These are phyloP conservation scores for Tenthredo livida DNA, from an alignment of 2,888 invertebrate species.

Conservation along the genomic window DNA sequence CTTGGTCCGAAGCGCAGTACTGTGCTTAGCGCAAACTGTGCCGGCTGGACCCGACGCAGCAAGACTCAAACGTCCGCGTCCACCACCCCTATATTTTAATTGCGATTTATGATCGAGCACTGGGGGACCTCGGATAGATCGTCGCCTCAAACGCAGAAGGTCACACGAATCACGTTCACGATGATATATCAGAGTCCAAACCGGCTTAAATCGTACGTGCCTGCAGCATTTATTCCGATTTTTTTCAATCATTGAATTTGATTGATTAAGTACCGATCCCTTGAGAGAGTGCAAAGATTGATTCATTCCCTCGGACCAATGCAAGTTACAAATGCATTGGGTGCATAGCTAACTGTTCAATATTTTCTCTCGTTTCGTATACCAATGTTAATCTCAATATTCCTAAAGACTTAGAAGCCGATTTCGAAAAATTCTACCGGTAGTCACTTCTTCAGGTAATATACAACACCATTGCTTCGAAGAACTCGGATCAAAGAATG, in stretches of 20 bases:
- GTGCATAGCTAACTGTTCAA: background rate
- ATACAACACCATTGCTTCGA: no score
- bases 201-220: background rate
- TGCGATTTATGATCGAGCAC: slow-evolving; percentile 51
- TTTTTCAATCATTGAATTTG: background rate
- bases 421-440: no score
- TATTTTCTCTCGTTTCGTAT: background rate
- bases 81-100: slow-evolving; percentile 51
- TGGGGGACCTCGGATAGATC: slow-evolving; percentile 37
- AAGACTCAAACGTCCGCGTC: slow-evolving; percentile 35
- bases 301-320: background rate
- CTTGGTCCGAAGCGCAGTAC: background rate
- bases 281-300: background rate
- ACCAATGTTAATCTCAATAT: background rate
- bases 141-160: slow-evolving; percentile 38
- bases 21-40: slow-evolving; percentile 29
- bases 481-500: background rate
- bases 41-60: slow-evolving; percentile 1
- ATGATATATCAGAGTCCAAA: slow-evolving; percentile 8
- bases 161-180: slow-evolving; percentile 43
- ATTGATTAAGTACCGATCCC: background rate
- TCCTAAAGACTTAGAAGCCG: background rate
- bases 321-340: background rate
- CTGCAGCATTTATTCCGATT: slow-evolving; percentile 27
- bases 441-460: no score